These are phyloP conservation scores for Tragelaphus eurycerus DNA, from an alignment of 2,797 vertebrate genomes.

Conservation along the genomic window DNA sequence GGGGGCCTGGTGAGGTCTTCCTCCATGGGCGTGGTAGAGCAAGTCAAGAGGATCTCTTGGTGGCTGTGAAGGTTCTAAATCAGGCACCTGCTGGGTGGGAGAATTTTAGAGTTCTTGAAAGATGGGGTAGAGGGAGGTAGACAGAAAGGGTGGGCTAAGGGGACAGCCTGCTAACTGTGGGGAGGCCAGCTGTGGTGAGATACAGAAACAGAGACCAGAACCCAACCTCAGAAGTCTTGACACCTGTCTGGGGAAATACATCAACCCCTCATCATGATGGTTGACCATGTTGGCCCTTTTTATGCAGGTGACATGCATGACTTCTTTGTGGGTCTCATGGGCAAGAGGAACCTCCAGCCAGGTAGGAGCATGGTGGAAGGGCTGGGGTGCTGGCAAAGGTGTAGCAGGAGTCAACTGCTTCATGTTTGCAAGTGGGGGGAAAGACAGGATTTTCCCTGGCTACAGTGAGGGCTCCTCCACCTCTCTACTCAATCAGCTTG, in stretches of 20 bases:
- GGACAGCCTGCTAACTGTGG: not conserved
- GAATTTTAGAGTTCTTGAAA: not conserved
- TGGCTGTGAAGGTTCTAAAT: not conserved
- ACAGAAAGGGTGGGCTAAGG: not conserved
- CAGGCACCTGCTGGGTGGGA: not conserved
- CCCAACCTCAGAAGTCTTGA: not conserved
- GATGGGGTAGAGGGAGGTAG: not conserved
- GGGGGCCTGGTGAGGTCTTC: not conserved
- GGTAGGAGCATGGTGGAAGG: conserved; percentile 71
- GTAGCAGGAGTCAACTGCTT: not conserved
- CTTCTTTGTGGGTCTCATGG: conserved; percentile 98
- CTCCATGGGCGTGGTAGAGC: not conserved
- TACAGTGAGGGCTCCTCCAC: not conserved
- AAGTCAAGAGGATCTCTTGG: not conserved
- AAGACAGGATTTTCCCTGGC: not conserved
- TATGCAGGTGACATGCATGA: conserved; percentile 95
- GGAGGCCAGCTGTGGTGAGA: not conserved
- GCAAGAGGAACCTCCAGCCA: conserved; percentile 88
- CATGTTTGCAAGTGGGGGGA: not conserved
- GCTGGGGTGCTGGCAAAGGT: not conserved
- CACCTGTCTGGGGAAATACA: not conserved
- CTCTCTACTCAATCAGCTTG: not conserved
- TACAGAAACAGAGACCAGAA: not conserved
- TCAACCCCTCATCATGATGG: not conserved
- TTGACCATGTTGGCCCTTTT: conserved; percentile 2